Evolutionary conservation across 2,113 vertebrate species (phyloP), one percentile per base, ranked within the genome.

Genomic region (Cebidichthys violaceus): DNA sequence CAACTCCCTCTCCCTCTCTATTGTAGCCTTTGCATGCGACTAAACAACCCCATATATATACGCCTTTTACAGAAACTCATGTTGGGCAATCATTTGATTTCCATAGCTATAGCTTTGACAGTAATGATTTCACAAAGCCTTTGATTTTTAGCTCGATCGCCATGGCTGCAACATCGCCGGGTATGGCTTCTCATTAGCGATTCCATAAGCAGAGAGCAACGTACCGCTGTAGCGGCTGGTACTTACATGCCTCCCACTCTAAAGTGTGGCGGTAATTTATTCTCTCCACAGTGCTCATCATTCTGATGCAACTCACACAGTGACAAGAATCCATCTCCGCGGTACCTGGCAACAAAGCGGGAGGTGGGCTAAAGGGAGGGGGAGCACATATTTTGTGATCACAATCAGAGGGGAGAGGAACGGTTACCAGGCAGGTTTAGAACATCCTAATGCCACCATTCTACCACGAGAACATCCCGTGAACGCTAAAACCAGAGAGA

Each of bases 211-310:
- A 83, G 82, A 76, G 88, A 74, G 87, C 82, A 62, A 78, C 41
- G 80, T 78, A 74, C 73, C 57, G 88, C 79, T 89, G 86, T 88
- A 85, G 85, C 77, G 27, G 69, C 86, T 89, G 83, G 81, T 90
- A 87, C 85, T 90, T 89, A 90, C 92, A 90, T 87, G 88, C 85
- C 88, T 93, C 85, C 87, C 85, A 89, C 90, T 91, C 91, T 70
- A 88, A 86, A 87, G 88, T 80, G 83, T 86, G 75, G 74, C 18
- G 29, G 89, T 92, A 92, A 93, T 93, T 89, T 92, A 94, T 93
- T 91, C 93, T 88, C 89, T 84, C 77, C 84, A 77, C 77, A 64
- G 89, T 77, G 77, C 82, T 90, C 90, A 86, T 93, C 90, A 89
- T 92, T 86, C 83, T 71, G 83, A 90, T 89, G 89, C 88, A 82